Base-by-base conservation (phyloP, 2,888 invertebrate species). In the Priocnemis perturbator region DNA sequence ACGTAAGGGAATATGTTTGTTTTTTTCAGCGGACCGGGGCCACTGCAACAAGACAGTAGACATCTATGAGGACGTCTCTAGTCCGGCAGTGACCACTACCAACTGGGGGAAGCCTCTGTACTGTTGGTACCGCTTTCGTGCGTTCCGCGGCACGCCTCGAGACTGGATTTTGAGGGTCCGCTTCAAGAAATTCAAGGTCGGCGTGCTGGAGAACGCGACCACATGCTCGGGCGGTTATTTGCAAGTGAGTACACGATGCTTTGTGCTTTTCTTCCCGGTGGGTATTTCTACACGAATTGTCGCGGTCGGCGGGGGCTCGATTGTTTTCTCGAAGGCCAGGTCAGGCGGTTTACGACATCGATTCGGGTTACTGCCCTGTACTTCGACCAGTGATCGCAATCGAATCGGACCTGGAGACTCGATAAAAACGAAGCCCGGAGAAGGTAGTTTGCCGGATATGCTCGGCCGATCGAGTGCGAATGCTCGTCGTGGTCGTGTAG, bases 21-120 rank as follows among this genome's bases (percentile, higher is more conserved):
- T 37, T 62, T 45, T 85, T 82, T 0, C 78, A 88, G 91, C 92
- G 65, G 94, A 94, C 88, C 93, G 95, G 82, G 96, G 96, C 90
- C 96, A 96, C 87, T 97, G 97, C 90, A 97, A 97, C 90, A 97
- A 97, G 90, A 97, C 97, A 14, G 97, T 97, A 80, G 97, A 97
- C 86, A 96, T 97, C 77, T 97, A 97, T 90, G 97, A 97, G 87
- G 96, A 97, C 86, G 96, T 97, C 57, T 94, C 95, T 20, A 96
- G 95, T 75, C 97, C 97, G 30, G 95, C 95, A 78, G 94, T 97
- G 88, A 96, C 94, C 50, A 91, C 93, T 47, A 93, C 94, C 78
- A 97, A 95, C 89, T 93, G 94, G 84, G 96, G 96, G 5, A 93
- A 95, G 79, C 95, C 97, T 3, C 92, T 97, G 89, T 95, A 95